Evolutionary conservation across 2,888 invertebrate species (phyloP), one percentile per base, ranked within the genome.

Genomic region (Zygogramma bicolorata): DNA sequence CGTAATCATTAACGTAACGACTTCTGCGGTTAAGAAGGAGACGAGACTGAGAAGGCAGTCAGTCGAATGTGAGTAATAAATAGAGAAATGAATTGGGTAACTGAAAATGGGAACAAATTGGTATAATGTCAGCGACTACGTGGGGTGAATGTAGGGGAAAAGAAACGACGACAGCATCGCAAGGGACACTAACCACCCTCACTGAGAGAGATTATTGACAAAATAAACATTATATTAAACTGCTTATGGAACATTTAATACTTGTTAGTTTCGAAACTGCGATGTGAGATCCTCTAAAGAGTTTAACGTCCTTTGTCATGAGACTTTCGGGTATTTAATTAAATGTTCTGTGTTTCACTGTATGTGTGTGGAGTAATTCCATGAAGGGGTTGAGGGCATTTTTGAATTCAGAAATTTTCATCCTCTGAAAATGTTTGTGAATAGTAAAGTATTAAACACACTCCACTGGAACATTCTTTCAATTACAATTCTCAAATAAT

Each of bases 21-120:
- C 72, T 77, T 59, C 25, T 71, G 76, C 71, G 76, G 78, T 74
- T 63, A 63, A 74, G 74, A 75, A 68, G 74, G 71, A 74, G 74
- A 73, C 78, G 69, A 75, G 73, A 77, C 73, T 71, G 71, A 68
- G 70, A 66, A 74, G 69, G 65, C 73, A 73, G 75, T 73, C 73
- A 73, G 75, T 73, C 68, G 75, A 70, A 77, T 72, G 76, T 38
- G 67, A 77, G 79, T 77, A 77, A 80, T 81, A 80, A 81, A 81
- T 80, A 80, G 79, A 79, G 78, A 80, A 80, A 81, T 81, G 80
- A 80, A 81, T 81, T 80, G 79, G 78, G 77, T 79, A 80, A 80
- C 80, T 80, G 81, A 78, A 80, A 81, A 80, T 77, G 80, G 80
- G 80, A 80, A 80, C 81, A 81, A 81, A 81, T 81, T 81, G 81